phyloP scores from a whole-genome alignment of 2,113 vertebrate species.

The Leucoraja erinaceus region DNA sequence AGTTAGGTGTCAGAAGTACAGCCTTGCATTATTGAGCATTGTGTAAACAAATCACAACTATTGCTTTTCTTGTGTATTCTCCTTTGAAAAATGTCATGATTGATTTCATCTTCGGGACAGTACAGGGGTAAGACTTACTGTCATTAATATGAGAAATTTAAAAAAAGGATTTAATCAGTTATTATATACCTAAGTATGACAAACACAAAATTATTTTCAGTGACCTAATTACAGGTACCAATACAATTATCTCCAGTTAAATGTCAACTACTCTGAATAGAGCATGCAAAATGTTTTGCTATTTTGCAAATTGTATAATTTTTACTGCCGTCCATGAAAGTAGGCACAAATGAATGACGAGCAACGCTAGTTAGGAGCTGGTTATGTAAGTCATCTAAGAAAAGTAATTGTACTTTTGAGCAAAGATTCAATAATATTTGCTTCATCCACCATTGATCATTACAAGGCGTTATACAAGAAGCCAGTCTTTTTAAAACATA shows the following conservation, averaged over 20 bases:
- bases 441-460: not conserved
- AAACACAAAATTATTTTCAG: not conserved
- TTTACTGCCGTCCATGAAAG: not conserved
- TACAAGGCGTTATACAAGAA: not conserved
- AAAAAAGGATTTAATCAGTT: not conserved
- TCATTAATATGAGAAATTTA: not conserved
- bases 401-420: not conserved
- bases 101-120: not conserved
- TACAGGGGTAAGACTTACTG: not conserved
- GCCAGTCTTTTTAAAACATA: not conserved
- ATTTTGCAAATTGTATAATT: not conserved
- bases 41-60: not conserved
- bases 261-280: not conserved
- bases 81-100: not conserved
- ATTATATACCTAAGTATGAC: not conserved
- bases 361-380: not conserved
- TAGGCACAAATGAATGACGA: not conserved
- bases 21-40: not conserved
- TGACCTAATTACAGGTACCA: not conserved
- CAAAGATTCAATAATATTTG: slow-evolving; percentile 11
- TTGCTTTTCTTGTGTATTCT: not conserved
- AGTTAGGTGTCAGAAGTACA: not conserved
- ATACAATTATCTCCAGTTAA: not conserved
- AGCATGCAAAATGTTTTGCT: not conserved
- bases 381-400: not conserved